These are phyloP conservation scores for Hippocampus barbouri DNA, from an alignment of 2,113 vertebrate genomes.

Conservation along the genomic window DNA sequence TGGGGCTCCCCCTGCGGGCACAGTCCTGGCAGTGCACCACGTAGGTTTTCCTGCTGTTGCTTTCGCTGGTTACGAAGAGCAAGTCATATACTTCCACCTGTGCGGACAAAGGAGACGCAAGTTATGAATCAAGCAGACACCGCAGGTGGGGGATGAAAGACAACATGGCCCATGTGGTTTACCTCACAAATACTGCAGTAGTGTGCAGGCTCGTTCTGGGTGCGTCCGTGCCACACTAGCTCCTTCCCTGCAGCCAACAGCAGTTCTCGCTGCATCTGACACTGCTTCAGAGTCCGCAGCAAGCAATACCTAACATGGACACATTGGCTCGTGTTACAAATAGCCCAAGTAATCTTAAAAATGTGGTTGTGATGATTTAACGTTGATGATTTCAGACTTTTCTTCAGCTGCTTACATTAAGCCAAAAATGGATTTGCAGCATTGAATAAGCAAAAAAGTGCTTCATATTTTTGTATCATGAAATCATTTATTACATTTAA, in stretches of 20 bases:
- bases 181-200: conserved; percentile 98
- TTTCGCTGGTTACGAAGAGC: conserved; percentile 93
- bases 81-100: conserved; percentile 95
- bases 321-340: background rate
- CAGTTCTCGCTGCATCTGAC: conserved; percentile 88
- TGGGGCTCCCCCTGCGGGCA: conserved; percentile 83
- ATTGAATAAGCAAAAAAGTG: too few species aligned
- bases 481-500: too few species aligned
- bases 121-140: background rate
- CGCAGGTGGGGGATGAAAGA: background rate
- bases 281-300: conserved; percentile 91
- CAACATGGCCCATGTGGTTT: conserved; percentile 2
- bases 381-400: too few species aligned
- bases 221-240: conserved; percentile 87
- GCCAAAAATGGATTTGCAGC: background rate
- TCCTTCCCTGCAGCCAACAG: conserved; percentile 85
- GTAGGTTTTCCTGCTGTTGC: conserved; percentile 88
- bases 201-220: conserved; percentile 91
- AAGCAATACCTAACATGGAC: conserved; percentile 82
- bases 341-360: background rate
- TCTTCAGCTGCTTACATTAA: background rate
- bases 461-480: too few species aligned
- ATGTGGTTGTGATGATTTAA: too few species aligned
- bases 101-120: background rate
- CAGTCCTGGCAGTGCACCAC: conserved; percentile 96